Conservation (phyloP, 2,888 invertebrate species). For the Hyles lineata region DNA sequence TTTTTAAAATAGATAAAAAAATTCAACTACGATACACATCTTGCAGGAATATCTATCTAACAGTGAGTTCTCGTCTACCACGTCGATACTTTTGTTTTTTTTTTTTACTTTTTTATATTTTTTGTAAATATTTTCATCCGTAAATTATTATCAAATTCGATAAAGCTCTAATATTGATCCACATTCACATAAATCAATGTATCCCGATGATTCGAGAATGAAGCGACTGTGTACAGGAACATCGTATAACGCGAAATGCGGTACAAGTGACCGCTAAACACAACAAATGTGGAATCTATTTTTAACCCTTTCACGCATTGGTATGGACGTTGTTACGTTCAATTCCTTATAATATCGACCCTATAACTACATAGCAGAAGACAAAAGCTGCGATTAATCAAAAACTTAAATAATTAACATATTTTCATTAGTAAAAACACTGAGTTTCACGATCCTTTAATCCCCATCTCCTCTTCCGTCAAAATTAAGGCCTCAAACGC, state of each 20-base stretch:
- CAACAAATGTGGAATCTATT: constrained; percentile 26
- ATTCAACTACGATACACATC: constrained; percentile 72
- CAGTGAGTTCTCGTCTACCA: constrained; percentile 58
- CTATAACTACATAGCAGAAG: neutral
- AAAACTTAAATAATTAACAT: neutral
- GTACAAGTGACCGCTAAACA: constrained; percentile 6
- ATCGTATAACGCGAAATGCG: constrained; percentile 30
- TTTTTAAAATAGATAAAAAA: constrained; percentile 63
- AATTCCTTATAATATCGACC: neutral
- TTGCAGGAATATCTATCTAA: constrained; percentile 75
- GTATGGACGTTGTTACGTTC: neutral
- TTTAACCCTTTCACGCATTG: constrained; percentile 22
- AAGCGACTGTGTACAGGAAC: constrained; percentile 45
- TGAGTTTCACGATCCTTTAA: neutral
- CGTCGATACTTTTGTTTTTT: constrained; percentile 45
- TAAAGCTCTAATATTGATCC: constrained; percentile 85
- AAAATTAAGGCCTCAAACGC: neutral
- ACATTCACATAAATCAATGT: constrained; percentile 76
- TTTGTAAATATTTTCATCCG: constrained; percentile 77
- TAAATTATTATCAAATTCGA: constrained; percentile 85
- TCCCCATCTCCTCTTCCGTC: neutral
- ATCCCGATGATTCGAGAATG: constrained; percentile 49
- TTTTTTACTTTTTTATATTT: constrained; percentile 44
- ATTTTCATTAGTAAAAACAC: neutral
- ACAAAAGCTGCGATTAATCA: neutral